Conservation (phyloP, 2,113 vertebrate species). For the Marcusenius ussheri region DNA sequence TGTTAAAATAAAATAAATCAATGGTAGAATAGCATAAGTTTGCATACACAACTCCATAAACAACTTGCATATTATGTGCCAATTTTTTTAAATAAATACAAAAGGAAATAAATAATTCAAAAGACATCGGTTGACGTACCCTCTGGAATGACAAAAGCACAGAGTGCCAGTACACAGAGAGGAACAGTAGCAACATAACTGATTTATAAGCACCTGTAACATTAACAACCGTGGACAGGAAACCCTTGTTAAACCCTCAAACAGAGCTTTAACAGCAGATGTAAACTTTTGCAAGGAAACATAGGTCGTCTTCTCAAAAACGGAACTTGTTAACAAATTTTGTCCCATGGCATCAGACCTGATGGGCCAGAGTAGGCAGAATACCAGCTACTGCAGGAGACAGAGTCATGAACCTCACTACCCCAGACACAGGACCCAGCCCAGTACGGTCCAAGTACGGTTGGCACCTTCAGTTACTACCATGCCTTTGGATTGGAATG, state of each 20-base stretch:
- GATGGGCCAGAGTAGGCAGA: neutral
- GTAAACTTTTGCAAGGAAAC: conserved; percentile 14
- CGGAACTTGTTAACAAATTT: neutral
- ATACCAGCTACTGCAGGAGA: neutral
- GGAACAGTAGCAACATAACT: neutral
- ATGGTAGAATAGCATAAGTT: conserved; percentile 29
- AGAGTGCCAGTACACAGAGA: neutral
- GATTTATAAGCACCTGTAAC: neutral
- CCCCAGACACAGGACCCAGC: neutral
- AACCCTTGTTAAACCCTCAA: neutral
- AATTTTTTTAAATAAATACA: conserved; percentile 7
- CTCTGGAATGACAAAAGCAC: neutral
- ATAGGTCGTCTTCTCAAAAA: neutral
- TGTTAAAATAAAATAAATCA: conserved; percentile 25
- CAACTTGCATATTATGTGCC: conserved; percentile 28
- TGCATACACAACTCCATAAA: conserved; percentile 28
- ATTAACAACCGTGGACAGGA: neutral
- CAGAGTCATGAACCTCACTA: neutral
- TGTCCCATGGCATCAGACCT: neutral
- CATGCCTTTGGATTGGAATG: neutral
- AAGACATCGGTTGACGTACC: neutral
- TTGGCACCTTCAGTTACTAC: neutral
- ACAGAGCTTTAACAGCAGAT: neutral
- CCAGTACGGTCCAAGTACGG: neutral
- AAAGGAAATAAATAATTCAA: conserved; percentile 24